phyloP scores from a whole-genome alignment of 2,797 vertebrate genomes.

The Acanthopagrus latus region DNA sequence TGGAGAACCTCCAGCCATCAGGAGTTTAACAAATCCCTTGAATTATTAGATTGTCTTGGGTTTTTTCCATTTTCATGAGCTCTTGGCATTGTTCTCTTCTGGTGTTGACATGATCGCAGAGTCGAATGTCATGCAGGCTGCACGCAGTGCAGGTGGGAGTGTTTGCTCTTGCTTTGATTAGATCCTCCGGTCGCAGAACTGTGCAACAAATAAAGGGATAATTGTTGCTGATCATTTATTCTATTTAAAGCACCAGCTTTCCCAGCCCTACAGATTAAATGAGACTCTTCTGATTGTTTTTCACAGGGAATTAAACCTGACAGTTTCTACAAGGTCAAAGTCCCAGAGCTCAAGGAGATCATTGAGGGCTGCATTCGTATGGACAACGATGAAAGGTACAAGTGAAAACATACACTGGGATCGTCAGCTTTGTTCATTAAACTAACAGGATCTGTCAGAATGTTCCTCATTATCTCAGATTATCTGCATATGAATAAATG shows the following conservation, averaged over 20 bases:
- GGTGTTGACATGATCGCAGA: constrained; percentile 63
- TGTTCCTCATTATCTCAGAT: not conserved
- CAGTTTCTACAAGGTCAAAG: constrained; percentile 98
- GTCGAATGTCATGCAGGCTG: constrained; percentile 57
- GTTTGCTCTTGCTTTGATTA: not conserved
- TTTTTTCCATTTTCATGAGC: constrained; percentile 46
- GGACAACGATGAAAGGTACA: constrained; percentile 94
- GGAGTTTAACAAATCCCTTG: not conserved
- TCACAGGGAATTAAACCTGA: constrained; percentile 95
- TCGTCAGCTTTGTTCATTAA: too few species aligned
- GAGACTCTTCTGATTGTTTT: constrained; percentile 14
- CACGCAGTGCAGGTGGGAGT: constrained; percentile 23
- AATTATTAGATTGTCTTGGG: not conserved
- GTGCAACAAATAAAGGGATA: constrained; percentile 1
- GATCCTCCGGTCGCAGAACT: constrained; percentile 9
- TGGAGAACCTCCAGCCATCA: constrained; percentile 18
- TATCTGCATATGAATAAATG: not conserved
- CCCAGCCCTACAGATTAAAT: not conserved
- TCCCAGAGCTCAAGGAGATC: constrained; percentile 97
- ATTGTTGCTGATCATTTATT: constrained; percentile 4
- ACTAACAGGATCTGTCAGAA: too few species aligned
- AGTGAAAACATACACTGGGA: not conserved
- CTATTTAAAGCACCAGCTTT: not conserved
- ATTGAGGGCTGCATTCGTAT: constrained; percentile 98
- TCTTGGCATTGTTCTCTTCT: constrained; percentile 7